These are phyloP conservation scores for Orientallactaga sibirica DNA, from an alignment of 2,797 vertebrate genomes.

Conservation along the genomic window DNA sequence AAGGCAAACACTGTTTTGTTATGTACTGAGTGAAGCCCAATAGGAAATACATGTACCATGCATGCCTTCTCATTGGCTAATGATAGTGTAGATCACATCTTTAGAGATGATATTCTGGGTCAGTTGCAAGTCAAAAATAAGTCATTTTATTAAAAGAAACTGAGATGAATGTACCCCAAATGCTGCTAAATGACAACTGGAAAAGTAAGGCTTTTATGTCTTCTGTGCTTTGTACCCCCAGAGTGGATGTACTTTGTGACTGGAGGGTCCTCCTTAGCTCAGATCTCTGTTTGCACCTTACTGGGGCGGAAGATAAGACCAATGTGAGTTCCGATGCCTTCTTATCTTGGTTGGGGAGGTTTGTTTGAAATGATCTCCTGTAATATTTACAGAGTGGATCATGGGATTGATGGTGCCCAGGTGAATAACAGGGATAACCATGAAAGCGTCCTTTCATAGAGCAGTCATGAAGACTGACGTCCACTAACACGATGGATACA, in stretches of 20 bases:
- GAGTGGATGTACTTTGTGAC: fast-evolving
- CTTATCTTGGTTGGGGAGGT: background rate
- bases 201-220: background rate
- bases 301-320: fast-evolving
- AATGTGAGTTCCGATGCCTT: background rate
- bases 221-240: background rate
- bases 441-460: background rate
- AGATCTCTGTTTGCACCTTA: fast-evolving
- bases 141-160: background rate
- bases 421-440: fast-evolving
- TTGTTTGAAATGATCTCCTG: background rate
- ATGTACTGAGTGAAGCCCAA: background rate
- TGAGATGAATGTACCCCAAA: background rate
- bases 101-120: background rate
- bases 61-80: background rate
- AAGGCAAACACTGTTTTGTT: background rate
- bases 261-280: fast-evolving
- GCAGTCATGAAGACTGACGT: background rate
- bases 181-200: background rate
- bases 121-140: background rate
- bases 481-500: background rate
- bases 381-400: background rate
- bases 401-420: background rate
- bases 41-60: background rate
- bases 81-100: too few species aligned